Percentiles rank a stretch among this genome's conserved stretches.
phyloP scores from a whole-genome alignment of 2,113 vertebrate genomes.

The Psittacula cyanocephala region DNA sequence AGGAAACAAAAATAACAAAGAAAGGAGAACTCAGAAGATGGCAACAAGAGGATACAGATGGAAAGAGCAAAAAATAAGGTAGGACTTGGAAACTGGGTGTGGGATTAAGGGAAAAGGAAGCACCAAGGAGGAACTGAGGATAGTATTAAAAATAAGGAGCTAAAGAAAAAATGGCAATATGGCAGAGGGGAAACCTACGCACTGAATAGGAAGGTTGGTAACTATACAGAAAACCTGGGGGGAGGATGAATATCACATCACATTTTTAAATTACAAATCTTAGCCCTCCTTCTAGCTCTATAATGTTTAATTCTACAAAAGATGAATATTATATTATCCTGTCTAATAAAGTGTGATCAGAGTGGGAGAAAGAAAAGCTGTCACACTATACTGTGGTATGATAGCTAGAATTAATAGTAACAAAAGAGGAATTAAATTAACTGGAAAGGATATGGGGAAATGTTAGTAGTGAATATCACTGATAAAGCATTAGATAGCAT shows the following conservation, averaged over 20 bases:
- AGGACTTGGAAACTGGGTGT: constrained; percentile 50
- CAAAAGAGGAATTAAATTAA: constrained; percentile 25
- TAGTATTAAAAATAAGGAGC: background rate
- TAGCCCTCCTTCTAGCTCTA: background rate
- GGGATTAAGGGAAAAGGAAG: constrained; percentile 46
- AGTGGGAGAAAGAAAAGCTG: constrained; percentile 12
- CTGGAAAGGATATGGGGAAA: background rate
- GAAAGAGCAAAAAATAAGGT: constrained; percentile 61
- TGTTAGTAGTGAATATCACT: background rate
- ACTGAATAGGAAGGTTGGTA: background rate
- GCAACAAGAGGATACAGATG: constrained; percentile 57
- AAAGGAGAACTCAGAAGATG: constrained; percentile 52
- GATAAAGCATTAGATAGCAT: background rate
- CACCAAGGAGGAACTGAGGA: background rate
- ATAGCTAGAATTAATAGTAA: constrained; percentile 39
- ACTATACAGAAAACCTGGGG: background rate
- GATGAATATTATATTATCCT: background rate
- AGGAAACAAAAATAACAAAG: constrained; percentile 57
- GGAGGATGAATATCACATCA: background rate
- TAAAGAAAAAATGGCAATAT: background rate
- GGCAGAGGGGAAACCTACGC: background rate
- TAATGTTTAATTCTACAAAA: background rate
- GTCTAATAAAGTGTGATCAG: background rate
- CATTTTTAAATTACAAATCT: background rate
- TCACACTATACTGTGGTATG: background rate